These are phyloP conservation scores for Oreochromis niloticus DNA, from an alignment of 2,113 vertebrate genomes.

Conservation along the genomic window DNA sequence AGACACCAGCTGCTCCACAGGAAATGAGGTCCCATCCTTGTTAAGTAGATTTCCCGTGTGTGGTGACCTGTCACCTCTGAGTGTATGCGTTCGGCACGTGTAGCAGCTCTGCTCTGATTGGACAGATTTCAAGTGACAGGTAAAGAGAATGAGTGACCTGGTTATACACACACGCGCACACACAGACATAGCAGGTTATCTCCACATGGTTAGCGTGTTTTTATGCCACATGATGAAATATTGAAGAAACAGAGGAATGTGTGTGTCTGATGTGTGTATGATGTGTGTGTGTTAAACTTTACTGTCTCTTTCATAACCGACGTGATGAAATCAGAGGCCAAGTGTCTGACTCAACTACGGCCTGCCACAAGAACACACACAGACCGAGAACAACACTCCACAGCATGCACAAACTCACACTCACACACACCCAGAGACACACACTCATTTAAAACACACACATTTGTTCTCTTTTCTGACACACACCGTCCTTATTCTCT, in stretches of 20 bases:
- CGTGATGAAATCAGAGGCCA: conserved; percentile 70
- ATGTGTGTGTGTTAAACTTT: conserved; percentile 36
- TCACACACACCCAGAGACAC: background rate
- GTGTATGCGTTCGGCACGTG: background rate
- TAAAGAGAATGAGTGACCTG: conserved; percentile 21
- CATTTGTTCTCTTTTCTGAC: background rate
- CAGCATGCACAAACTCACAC: background rate
- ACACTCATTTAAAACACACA: background rate
- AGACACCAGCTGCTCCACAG: background rate
- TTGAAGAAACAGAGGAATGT: conserved; percentile 58
- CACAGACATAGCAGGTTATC: conserved; percentile 53
- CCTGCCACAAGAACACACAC: conserved; percentile 35
- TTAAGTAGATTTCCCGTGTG: conserved; percentile 24
- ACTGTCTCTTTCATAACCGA: conserved; percentile 64
- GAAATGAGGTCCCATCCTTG: conserved; percentile 19
- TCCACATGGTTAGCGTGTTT: conserved; percentile 59
- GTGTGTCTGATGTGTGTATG: background rate
- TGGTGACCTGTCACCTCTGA: background rate
- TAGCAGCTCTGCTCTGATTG: background rate
- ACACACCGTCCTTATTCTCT: background rate
- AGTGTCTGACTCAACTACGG: conserved; percentile 62
- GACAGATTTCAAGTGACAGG: conserved; percentile 13
- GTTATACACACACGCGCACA: conserved; percentile 6
- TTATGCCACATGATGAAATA: conserved; percentile 66
- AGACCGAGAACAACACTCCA: background rate